Evolutionary conservation across 2,113 vertebrate species (phyloP), one percentile per base, ranked within the genome.

Genomic region (Dromiciops gliroides): DNA sequence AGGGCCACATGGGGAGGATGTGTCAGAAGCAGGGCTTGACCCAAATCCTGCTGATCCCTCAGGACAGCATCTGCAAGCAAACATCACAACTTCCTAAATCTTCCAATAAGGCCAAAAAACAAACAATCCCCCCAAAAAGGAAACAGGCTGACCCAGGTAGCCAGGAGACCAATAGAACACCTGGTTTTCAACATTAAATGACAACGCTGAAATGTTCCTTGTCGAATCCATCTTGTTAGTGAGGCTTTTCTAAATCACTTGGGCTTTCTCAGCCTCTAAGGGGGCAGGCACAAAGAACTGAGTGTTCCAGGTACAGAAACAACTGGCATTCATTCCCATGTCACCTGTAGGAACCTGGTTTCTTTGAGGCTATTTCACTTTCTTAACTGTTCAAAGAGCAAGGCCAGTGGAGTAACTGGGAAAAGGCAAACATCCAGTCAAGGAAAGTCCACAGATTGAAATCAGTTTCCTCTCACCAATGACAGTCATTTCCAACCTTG

Each of bases 301-400:
- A 75, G 37, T 7, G 11, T 14, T 44, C 14, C 6, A 44, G 37
- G 67, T 44, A 75, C 67, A 75, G 47, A 91, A 49, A 67, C 49
- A 89, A 94, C 0, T 75, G 44, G 50, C 75, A 48, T 23, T 90
- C 89, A 50, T 90, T 89, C 49, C 92, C 8, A 83, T 93, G 94
- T 89, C 25, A 93, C 94, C 90, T 75, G 25, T 31, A 89, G 89
- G n/a, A 90, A 52, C 19, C 47, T 91, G 12, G 48, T 92, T 89
- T 95, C n/a, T 50, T 51, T 1, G 89, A 88, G 92, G 28, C 24
- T 50, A 56, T 60, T 60, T 67, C 89, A n/a, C 50, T 90, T 75
- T 51, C 89, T 60, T 48, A 88, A 89, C 44, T 93, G 94, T 95
- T 95, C 91, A 91, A 90, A 95, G 48, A 28, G 95, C 37, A 24